Evolutionary conservation across 2,797 vertebrate species (phyloP), one percentile per base, ranked within the genome.

Genomic region (Sciurus carolinensis): DNA sequence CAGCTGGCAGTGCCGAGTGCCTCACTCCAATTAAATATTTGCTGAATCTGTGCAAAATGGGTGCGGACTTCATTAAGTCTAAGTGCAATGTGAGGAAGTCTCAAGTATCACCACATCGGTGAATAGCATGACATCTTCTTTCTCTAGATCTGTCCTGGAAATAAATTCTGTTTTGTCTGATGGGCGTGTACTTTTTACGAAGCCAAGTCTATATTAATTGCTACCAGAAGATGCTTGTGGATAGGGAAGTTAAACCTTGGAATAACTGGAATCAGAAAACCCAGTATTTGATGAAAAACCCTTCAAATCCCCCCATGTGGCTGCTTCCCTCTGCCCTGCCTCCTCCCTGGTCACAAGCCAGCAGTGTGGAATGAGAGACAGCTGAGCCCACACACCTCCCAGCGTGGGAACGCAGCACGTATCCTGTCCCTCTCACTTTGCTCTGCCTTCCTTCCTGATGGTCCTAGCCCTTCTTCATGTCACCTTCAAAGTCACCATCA

Each of bases 71-170:
- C 26, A 71, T 64, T 26, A 73, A 71, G 71, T 47, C 57, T 42
- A 26, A 47, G 57, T 72, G 75, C 6, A 64, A 20, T 14, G 24
- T 6, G 26, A 90, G 54, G 54, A 71, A 44, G 30, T 66, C 7
- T 30, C 82, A 66, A 50, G 30, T 26, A 17, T 67, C 84, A 18
- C 44, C 76, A 30, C 83, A 4, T 83, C 52, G 57, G 47, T 30
- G 64, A 91, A 20, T 26, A 47, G 39, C 22, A 7, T 14, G 44
- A 76, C 33, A 59, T 39, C 66, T 36, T 22, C 52, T 47, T 83
- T 90, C 18, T 77, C 71, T 81, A 24, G 57, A 22, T 92, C 73
- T 76, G 52, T 39, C n/a, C 71, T 86, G 71, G 36, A 73, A 94
- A 83, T 71, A 89, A 95, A 47, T 64, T 28, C 73, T 80, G 8